These are phyloP conservation scores for Lithophane semibrunnea DNA, from an alignment of 2,888 invertebrate genomes.

Conservation along the genomic window DNA sequence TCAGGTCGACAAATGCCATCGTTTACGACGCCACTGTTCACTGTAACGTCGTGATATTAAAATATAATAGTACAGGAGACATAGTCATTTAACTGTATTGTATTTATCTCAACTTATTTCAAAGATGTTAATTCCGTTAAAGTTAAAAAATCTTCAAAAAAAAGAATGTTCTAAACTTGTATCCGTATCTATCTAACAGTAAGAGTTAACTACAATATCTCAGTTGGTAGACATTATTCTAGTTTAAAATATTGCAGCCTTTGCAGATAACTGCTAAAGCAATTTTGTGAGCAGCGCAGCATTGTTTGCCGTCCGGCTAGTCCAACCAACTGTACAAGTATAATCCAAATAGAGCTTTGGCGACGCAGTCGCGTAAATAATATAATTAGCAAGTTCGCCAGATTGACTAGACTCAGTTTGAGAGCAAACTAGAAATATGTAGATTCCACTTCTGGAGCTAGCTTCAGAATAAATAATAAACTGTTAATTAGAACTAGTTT, in stretches of 20 bases:
- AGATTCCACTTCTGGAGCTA: conserved; percentile 20
- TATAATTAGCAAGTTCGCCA: conserved; percentile 40
- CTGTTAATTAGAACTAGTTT: conserved; percentile 3
- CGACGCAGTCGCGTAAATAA: conserved; percentile 15
- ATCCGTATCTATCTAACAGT: neutral
- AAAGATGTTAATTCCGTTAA: neutral
- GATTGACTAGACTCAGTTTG: conserved; percentile 9
- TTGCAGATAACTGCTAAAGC: conserved; percentile 10
- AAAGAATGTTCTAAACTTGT: neutral
- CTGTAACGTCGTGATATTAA: conserved; percentile 6
- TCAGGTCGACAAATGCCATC: conserved; percentile 27
- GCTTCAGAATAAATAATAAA: conserved; percentile 14
- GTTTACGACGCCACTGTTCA: conserved; percentile 17
- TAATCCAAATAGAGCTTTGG: conserved; percentile 14
- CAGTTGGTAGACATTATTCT: neutral
- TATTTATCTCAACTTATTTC: neutral
- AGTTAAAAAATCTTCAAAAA: neutral
- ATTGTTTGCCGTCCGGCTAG: neutral
- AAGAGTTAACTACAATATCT: conserved; percentile 1
- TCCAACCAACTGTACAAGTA: neutral
- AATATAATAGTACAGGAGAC: neutral
- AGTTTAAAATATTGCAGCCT: neutral
- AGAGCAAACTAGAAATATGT: conserved; percentile 23
- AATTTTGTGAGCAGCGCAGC: conserved; percentile 22
- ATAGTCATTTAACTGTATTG: neutral